phyloP scores from a whole-genome alignment of 2,888 invertebrate genomes.

The Laspeyria flexula region DNA sequence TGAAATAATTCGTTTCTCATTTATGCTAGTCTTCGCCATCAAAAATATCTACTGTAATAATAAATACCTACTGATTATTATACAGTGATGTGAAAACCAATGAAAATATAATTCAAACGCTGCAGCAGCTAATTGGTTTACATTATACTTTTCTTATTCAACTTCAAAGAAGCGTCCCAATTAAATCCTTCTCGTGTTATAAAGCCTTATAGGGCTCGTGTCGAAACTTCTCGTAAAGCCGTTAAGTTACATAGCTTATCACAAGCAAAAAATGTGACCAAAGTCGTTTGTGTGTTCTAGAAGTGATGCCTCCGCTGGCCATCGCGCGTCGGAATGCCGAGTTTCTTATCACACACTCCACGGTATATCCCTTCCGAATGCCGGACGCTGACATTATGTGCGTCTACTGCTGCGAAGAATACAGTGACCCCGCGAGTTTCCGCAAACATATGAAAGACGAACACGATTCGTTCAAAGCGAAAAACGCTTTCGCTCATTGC shows the following conservation, averaged over 20 bases:
- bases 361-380: conserved; percentile 72
- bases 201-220: no score
- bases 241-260: background rate
- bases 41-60: no score
- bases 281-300: conserved; percentile 75
- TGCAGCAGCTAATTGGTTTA: no score
- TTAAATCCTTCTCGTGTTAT: no score
- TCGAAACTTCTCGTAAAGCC: background rate
- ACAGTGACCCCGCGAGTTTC: conserved; percentile 49
- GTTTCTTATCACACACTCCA: conserved; percentile 64
- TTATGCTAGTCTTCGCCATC: no score
- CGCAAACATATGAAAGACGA: conserved; percentile 63
- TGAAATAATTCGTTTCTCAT: no score
- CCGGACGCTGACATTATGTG: conserved; percentile 66
- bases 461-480: conserved; percentile 57
- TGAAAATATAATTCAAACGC: no score
- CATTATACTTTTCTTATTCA: no score
- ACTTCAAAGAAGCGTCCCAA: no score
- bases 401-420: conserved; percentile 66
- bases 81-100: no score
- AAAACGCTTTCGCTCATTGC: conserved; percentile 67
- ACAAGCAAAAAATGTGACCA: conserved; percentile 41
- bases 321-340: conserved; percentile 69
- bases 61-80: no score
- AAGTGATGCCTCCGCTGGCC: conserved; percentile 54